phyloP scores from a whole-genome alignment of 2,113 vertebrate species.

The Caranx ignobilis region DNA sequence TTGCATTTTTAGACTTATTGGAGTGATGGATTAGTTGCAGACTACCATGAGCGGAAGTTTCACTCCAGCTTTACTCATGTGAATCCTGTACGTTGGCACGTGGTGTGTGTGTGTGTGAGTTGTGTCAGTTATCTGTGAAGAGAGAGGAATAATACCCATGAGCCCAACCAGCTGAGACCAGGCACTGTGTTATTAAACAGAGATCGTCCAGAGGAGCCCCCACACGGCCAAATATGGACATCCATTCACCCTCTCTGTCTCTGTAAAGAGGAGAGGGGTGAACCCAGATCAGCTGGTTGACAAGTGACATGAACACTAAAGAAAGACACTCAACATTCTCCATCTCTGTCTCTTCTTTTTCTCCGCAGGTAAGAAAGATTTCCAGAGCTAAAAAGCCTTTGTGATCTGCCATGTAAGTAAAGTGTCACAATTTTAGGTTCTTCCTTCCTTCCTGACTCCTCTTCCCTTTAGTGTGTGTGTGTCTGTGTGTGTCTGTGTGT shows the following conservation, averaged over 20 bases:
- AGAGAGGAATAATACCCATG: slow-evolving; percentile 41
- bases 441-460: slow-evolving; percentile 26
- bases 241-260: slow-evolving; percentile 53
- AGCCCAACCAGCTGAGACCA: slow-evolving; percentile 67
- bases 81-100: not conserved
- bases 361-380: slow-evolving; percentile 82
- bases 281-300: slow-evolving; percentile 38
- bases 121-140: slow-evolving; percentile 16
- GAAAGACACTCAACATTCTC: slow-evolving; percentile 46
- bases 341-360: slow-evolving; percentile 47
- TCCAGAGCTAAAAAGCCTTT: slow-evolving; percentile 44
- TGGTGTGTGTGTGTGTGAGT: slow-evolving; percentile 13
- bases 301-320: slow-evolving; percentile 48
- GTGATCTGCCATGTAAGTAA: slow-evolving; percentile 75
- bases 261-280: slow-evolving; percentile 21
- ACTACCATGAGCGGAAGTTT: not conserved
- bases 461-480: not conserved
- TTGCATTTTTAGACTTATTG: not conserved
- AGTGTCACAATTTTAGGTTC: slow-evolving; percentile 54
- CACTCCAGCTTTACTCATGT: slow-evolving; percentile 1
- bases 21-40: not conserved
- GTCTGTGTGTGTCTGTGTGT: not conserved
- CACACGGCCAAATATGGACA: slow-evolving; percentile 82
- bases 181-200: slow-evolving; percentile 75
- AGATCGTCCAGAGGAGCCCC: slow-evolving; percentile 55